Conservation (phyloP, 2,888 invertebrate genomes). For the Caenorhabditis wallacei region DNA sequence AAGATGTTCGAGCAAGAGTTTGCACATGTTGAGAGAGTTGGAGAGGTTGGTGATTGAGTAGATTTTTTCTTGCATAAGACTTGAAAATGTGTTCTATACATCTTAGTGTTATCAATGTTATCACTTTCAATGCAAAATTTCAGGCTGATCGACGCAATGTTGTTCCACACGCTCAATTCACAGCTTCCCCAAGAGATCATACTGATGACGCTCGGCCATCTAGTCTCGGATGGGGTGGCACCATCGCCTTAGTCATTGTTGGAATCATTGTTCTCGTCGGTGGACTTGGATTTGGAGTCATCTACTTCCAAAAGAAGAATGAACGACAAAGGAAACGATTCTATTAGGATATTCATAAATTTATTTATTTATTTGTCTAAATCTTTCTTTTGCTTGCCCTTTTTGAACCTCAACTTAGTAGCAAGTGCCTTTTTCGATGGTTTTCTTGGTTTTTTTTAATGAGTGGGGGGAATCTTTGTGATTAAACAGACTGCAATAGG, state of each 20-base stretch:
- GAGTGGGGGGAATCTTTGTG: slow-evolving; percentile 29
- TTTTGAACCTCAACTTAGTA: not conserved
- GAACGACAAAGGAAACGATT: slow-evolving; percentile 93
- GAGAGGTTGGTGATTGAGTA: slow-evolving; percentile 73
- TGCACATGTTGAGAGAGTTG: slow-evolving; percentile 84
- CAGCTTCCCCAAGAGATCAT: slow-evolving; percentile 89
- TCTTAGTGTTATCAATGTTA: too few relatives aligned
- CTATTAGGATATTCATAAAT: slow-evolving; percentile 85
- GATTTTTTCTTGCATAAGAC: too few relatives aligned
- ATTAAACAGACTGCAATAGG: slow-evolving; percentile 26
- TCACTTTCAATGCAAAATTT: not conserved
- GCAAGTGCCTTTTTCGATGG: not conserved
- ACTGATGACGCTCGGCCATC: slow-evolving; percentile 92
- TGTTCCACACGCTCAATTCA: slow-evolving; percentile 68
- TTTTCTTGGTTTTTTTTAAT: not conserved
- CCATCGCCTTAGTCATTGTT: slow-evolving; percentile 90
- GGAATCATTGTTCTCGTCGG: slow-evolving; percentile 91
- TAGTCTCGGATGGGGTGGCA: slow-evolving; percentile 91
- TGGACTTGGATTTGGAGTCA: slow-evolving; percentile 91
- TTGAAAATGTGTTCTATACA: too few relatives aligned
- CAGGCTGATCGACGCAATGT: slow-evolving; percentile 65
- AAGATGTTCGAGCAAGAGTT: slow-evolving; percentile 94
- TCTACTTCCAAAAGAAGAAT: slow-evolving; percentile 94
- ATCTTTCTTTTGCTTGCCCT: slow-evolving; percentile 6
- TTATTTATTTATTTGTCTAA: not conserved